Evolutionary conservation across 2,888 invertebrate species (phyloP).

Genomic region (Junonia oenone): DNA sequence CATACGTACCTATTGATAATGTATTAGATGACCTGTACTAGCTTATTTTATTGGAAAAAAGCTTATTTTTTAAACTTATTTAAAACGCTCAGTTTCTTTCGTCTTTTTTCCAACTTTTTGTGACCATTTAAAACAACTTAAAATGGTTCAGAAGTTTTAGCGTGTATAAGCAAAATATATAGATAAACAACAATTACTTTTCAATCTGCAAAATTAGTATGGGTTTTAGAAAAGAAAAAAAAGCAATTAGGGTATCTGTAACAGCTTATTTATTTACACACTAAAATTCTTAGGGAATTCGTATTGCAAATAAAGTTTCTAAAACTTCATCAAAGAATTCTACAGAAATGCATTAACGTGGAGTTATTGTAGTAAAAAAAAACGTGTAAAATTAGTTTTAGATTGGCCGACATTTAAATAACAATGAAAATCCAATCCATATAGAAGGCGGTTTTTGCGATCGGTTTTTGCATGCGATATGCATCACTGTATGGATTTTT

Average conservation of each 20-base stretch:
- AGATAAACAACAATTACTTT: no score
- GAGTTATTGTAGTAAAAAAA: not conserved
- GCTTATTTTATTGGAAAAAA: no score
- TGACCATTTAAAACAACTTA: no score
- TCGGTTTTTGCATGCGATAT: not conserved
- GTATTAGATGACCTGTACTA: no score
- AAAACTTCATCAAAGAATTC: not conserved
- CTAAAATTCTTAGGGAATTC: not conserved
- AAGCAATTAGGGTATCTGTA: no score
- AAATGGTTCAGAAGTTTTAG: no score
- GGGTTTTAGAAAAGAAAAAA: no score
- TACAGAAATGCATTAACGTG: not conserved
- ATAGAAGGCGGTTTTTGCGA: not conserved
- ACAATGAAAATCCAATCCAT: not conserved
- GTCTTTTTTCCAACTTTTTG: no score
- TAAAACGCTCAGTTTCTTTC: no score
- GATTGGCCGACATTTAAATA: not conserved
- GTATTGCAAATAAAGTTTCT: not conserved
- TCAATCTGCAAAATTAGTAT: no score
- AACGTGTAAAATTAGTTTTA: not conserved
- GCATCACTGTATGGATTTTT: not conserved
- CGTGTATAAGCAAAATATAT: no score
- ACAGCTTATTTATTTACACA: not conserved
- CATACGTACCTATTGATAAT: not conserved
- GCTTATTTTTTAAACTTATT: no score